Evolutionary conservation across 1,140 invertebrate species (phyloP).

Genomic region (Cyphomyrmex costatus): DNA sequence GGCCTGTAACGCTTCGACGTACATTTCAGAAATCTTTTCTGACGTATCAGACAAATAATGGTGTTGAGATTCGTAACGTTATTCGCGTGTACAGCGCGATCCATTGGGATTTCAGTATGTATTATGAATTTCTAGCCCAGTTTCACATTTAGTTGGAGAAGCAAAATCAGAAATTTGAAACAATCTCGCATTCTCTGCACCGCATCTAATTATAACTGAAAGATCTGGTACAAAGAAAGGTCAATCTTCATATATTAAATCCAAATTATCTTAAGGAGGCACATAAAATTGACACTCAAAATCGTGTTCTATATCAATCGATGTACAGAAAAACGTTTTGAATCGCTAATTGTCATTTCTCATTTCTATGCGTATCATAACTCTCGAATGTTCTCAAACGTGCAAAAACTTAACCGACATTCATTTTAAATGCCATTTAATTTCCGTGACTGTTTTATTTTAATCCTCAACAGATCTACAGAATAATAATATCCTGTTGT

Average conservation of each 20-base stretch:
- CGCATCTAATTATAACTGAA: conserved; percentile 26
- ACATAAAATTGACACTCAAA: background rate
- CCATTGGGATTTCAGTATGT: conserved; percentile 20
- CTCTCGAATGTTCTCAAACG: background rate
- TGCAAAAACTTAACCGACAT: conserved; percentile 8
- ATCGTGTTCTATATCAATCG: background rate
- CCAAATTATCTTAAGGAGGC: background rate
- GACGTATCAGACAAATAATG: conserved; percentile 1
- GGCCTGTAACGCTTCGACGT: background rate
- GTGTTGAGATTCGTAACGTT: background rate
- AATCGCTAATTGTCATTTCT: conserved; percentile 19
- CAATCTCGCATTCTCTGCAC: background rate
- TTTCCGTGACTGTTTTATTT: background rate
- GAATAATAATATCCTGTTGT: background rate
- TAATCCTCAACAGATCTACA: background rate
- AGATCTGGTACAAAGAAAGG: background rate
- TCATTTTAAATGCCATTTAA: conserved; percentile 6
- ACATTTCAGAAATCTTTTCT: conserved; percentile 6
- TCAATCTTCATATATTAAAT: background rate
- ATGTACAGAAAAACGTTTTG: background rate
- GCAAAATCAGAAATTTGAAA: conserved; percentile 16
- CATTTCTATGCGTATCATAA: background rate
- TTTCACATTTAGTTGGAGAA: conserved; percentile 20
- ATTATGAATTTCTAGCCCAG: conserved; percentile 42
- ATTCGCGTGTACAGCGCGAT: background rate